Conservation (phyloP, 2,113 vertebrate genomes). For the Trogon surrucura region DNA sequence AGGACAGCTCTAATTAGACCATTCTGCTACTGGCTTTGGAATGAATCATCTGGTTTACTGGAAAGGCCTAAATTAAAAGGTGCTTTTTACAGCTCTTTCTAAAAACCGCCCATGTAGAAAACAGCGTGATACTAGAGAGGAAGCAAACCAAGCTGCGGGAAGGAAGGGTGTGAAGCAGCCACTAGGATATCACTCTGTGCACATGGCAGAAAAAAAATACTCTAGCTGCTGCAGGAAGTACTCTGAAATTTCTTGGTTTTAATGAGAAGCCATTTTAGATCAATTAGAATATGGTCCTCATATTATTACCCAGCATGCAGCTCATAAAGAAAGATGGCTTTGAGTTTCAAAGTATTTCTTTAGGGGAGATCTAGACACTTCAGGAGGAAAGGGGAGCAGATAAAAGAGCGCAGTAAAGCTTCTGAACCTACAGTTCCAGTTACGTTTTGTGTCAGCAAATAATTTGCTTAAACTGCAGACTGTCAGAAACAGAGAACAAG, state of each 20-base stretch:
- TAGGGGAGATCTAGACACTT: background rate
- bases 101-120: background rate
- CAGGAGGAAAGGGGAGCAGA: background rate
- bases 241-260: background rate
- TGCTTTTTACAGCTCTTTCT: background rate
- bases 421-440: slow-evolving; percentile 17
- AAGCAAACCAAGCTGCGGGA: background rate
- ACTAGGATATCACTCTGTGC: background rate
- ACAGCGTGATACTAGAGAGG: background rate
- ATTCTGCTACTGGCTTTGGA: background rate
- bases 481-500: slow-evolving; percentile 14
- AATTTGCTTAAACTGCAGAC: slow-evolving; percentile 56
- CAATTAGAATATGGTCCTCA: background rate
- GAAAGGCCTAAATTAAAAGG: slow-evolving; percentile 1
- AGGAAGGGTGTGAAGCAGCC: background rate
- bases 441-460: slow-evolving; percentile 20
- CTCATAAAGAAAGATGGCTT: background rate
- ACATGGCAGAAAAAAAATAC: fast-evolving
- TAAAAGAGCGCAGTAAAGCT: slow-evolving; percentile 11
- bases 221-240: background rate
- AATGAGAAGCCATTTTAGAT: background rate
- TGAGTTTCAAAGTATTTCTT: slow-evolving; percentile 35
- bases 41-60: background rate
- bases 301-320: background rate
- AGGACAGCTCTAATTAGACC: background rate